Evolutionary conservation across 2,113 vertebrate species (phyloP), one percentile per base, ranked within the genome.

Genomic region (Lichenostomus cassidix): DNA sequence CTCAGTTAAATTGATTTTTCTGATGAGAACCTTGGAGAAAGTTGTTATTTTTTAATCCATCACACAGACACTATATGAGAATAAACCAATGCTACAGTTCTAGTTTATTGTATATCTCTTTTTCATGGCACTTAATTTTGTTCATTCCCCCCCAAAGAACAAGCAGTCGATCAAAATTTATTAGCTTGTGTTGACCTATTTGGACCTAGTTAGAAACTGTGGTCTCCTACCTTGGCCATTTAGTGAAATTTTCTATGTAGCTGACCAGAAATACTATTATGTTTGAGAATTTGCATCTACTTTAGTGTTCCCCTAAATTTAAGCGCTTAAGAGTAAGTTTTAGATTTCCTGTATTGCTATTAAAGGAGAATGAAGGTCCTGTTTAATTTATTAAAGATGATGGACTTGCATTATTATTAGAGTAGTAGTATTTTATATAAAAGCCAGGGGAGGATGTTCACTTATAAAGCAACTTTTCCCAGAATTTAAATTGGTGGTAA

Each of bases 301-400:
- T 88, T 89, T 92, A 93, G 15, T 56, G 52, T 75, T 90, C 76
- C 25, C 23, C n/a, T 96, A 83, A 89, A 91, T 95, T 86, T 84
- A 89, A 90, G 23, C 14, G 20, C 46, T 93, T 75, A 75, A 83
- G 79, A 94, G 83, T 63, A 90, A 82, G 44, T 86, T 95, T 90
- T 49, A 60, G 56, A 46, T 83, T 95, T 97, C 94, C 94, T 96
- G 70, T 50, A 49, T 71, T 89, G 79, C 79, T 92, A 78, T 93
- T 90, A 86, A 88, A 62, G 31, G 79, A 91, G 29, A 92, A 90
- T 86, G 29, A 92, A 60, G 37, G 76, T 92, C 37, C 28, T 94
- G 92, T 89, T 96, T 96, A 94, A 96, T 97, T 94, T 93, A 96
- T 96, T 93, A 96, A 94, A 96, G 79, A 94, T 83, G 65, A 89